These are phyloP conservation scores for Opisthocomus hoazin DNA, from an alignment of 2,113 vertebrate genomes.

Conservation along the genomic window DNA sequence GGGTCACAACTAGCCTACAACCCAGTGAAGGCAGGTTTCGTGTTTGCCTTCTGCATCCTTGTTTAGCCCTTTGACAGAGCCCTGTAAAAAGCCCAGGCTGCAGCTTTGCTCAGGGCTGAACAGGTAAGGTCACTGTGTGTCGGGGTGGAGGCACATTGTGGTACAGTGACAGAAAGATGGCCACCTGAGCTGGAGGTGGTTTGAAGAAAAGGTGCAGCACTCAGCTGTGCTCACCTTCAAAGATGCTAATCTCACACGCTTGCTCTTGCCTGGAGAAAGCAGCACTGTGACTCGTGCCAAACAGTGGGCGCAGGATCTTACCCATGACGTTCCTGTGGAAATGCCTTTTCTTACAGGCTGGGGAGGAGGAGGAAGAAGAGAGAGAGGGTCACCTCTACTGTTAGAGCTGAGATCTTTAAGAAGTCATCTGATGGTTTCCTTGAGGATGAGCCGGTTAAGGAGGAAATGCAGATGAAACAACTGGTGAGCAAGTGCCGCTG, in stretches of 20 bases:
- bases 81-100: background rate
- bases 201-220: background rate
- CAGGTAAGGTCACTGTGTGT: background rate
- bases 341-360: background rate
- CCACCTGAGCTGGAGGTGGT: background rate
- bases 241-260: rapidly evolving
- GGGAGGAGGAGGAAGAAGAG: background rate
- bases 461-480: background rate
- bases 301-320: background rate
- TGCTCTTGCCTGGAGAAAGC: background rate
- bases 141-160: background rate
- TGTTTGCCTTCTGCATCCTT: background rate
- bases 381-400: background rate
- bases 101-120: background rate
- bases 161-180: background rate
- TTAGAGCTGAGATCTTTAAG: background rate
- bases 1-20: background rate
- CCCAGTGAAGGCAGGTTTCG: background rate
- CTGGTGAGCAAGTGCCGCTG: background rate
- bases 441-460: background rate
- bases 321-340: background rate
- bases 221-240: background rate
- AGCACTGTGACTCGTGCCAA: background rate
- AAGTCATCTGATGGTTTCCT: background rate
- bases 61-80: background rate